phyloP scores from a whole-genome alignment of 2,113 vertebrate species.

The Eretmochelys imbricata region DNA sequence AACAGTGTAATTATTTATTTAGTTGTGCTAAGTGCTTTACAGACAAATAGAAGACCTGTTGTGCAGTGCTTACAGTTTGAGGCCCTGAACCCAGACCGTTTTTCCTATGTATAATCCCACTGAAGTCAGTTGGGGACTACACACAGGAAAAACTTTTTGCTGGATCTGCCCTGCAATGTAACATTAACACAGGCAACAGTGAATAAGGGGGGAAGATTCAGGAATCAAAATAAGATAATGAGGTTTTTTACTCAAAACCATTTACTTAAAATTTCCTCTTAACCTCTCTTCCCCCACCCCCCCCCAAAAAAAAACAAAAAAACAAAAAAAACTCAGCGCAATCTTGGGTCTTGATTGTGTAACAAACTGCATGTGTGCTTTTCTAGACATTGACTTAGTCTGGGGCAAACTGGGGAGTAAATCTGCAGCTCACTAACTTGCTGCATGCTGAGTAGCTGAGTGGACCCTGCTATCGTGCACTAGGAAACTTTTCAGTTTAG shows the following conservation, averaged over 20 bases:
- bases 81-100: neutral
- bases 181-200: neutral
- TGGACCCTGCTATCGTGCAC: no score
- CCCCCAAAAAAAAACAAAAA: no score
- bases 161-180: neutral
- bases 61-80: neutral
- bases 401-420: no score
- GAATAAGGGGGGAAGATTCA: neutral
- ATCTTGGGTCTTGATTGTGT: neutral
- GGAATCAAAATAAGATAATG: neutral
- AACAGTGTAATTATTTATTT: neutral
- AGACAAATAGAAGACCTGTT: neutral
- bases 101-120: neutral
- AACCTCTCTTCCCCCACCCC: neutral
- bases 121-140: neutral
- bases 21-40: neutral
- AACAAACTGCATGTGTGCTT: neutral
- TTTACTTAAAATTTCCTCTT: neutral
- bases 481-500: no score
- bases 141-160: neutral
- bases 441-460: no score
- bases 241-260: neutral
- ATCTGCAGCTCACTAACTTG: no score
- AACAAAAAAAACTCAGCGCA: no score
- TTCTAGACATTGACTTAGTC: no score